Evolutionary conservation across 2,797 vertebrate genomes (phyloP).

Genomic region (Lepilemur ruficaudatus): DNA sequence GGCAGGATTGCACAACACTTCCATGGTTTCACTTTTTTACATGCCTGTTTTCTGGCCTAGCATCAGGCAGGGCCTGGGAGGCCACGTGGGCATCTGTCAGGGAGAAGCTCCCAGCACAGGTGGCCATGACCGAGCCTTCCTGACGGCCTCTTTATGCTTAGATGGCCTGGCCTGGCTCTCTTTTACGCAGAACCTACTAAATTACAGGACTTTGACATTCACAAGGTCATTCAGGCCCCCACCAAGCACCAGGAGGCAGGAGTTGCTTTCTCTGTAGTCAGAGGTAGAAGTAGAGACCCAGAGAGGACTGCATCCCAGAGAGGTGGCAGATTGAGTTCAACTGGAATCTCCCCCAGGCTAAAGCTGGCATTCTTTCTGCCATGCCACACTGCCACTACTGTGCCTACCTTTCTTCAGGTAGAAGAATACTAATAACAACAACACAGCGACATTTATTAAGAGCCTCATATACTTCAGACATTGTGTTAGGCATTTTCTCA

Average conservation of each 20-base stretch:
- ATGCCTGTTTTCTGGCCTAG: neutral
- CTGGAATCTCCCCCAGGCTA: accelerated
- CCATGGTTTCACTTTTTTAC: neutral
- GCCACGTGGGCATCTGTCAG: neutral
- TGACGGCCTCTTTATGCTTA: neutral
- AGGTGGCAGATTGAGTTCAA: neutral
- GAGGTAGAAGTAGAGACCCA: neutral
- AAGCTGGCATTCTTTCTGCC: neutral
- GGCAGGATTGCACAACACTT: neutral
- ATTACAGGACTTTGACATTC: neutral
- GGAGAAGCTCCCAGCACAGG: neutral
- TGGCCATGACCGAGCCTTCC: slow-evolving; percentile 40
- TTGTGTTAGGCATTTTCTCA: neutral
- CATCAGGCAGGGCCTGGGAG: neutral
- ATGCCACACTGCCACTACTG: neutral
- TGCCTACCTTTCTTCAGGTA: neutral
- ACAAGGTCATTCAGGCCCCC: neutral
- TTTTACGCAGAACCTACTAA: neutral
- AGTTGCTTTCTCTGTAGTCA: neutral
- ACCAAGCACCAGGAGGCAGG: neutral
- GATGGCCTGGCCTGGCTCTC: neutral
- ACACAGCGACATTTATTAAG: neutral
- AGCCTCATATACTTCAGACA: neutral
- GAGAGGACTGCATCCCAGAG: neutral
- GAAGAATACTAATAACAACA: neutral